Evolutionary conservation across 23 tunicate genomes (phyloP), one percentile per base, ranked within the genome.

Genomic region (Trididemnum nubilum): DNA sequence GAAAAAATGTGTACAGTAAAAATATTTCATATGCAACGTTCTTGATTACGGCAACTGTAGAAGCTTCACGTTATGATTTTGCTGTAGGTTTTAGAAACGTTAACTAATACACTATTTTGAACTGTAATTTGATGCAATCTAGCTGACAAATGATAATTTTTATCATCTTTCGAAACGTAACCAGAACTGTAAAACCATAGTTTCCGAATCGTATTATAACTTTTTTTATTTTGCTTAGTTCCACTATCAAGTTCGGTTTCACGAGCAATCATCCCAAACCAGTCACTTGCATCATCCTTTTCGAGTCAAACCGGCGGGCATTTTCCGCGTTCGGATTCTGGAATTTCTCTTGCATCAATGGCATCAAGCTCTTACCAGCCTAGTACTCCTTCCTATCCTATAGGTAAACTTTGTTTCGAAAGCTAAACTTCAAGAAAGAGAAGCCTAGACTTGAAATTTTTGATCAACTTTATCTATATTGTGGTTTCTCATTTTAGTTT

Each of bases 281-380:
- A 44, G 29, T 63, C 73, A 34, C 33, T 64, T 3, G 83, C 83
- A 2, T 80, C 83, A 9, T 80, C 83, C 7, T 80, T 15, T n/a
- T 52, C 81, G 2, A 77, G 81, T 54, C 57, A 39, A 9, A 77
- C 27, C 15, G 76, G 60, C 35, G 82, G 72, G 28, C 7, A 26
- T 19, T 80, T 80, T 35, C 74, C 27, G 5, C 73, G 83, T 33
- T 64, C 35, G 54, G 83, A 80, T 29, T 80, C 83, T n/a, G 73
- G 64, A 5, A 31, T 51, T 7, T 80, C 83, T 3, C 27, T 64
- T 7, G 64, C 83, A 9, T 74, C 80, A 7, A 37, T 44, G 33
- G 34, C 33, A 4, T 39, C 60, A 22, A 38, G 79, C 24, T 73
- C 79, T 61, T 61, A 24, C 26, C 67, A 61, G 26, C 18, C 67